Base-by-base conservation (phyloP, 2,888 invertebrate genomes). In the Sthenelais limicola region DNA sequence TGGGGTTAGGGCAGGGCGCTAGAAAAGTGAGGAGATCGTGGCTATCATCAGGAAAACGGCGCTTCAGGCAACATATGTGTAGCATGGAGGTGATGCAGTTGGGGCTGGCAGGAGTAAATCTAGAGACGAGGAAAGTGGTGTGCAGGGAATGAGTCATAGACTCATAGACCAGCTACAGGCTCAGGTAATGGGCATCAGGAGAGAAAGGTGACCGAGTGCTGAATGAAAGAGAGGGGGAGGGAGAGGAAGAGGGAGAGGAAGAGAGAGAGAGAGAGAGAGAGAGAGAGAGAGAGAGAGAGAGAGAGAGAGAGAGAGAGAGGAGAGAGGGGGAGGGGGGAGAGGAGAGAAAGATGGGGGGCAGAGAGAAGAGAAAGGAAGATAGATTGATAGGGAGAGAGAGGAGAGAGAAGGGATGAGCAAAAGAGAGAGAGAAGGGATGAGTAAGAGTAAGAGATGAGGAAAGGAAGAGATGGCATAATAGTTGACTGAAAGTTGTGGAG, bases 311-410 rank as follows among this genome's bases (percentile, higher is more conserved):
- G 51, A 5, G 24, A 5, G 21, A 24, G 24, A 5, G 24, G 51
- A 5, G 51, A 51, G 24, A n/a, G 51, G 51, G 21, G 24, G 51
- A 24, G n/a, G 24, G 51, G 7, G 51, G 51, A 51, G 5, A 12
- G 51, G 51, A 51, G 51, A 51, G 51, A 5, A 7, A 51, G 7
- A 24, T 7, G 24, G 7, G 51, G 51, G 24, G 9, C 18, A 24
- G 7, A 24, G 24, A n/a, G 21, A 24, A 24, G 21, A 51, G 51
- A 24, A n/a, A 51, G 51, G 24, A 24, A 24, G 5, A 5, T 7
- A 24, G 51, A 51, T n/a, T 21, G 9, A 51, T n/a, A 51, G 18
- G 51, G 51, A 51, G 51, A 51, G 51, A 5, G 9, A 51, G n/a
- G 51, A 24, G 21, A 5, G 24, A 24, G 21, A 7, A 51, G 51